Evolutionary conservation across 2,888 invertebrate genomes (phyloP), one percentile per base, ranked within the genome.

Genomic region (Cerceris ruficornis): DNA sequence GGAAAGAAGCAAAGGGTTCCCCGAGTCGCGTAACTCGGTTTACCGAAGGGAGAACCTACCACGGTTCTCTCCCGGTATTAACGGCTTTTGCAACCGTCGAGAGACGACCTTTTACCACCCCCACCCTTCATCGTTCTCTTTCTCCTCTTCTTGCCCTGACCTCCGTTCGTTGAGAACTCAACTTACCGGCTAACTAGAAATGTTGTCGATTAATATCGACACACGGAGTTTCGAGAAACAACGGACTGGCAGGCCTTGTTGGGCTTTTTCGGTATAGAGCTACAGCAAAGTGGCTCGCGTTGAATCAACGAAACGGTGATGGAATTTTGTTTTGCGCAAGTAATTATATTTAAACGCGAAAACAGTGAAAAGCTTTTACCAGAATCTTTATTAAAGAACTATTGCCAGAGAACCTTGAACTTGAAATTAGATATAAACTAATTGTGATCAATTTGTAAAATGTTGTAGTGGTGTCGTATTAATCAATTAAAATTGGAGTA

Each of bases 1-100:
- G 88, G 88, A 91, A 91, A 91, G 91, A 91, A 91, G 91, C 90
- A 91, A 91, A 91, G 91, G 90, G 90, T 91, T 91, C 89, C 83
- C 87, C 88, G 89, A 90, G 89, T 88, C 88, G 89, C 89, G 89
- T 91, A 91, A 90, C 91, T 90, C 88, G 89, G 89, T 90, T 90
- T 90, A 88, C 89, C 84, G 86, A 86, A 88, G 89, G 87, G 86
- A 89, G 86, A 86, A 75, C 83, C 83, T 81, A 73, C 74, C 82
- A 77, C 79, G 75, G 77, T 74, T 83, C 78, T 75, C 87, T 75
- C 28, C 28, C 80, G 75, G 87, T 87, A 88, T 89, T 89, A 89
- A 88, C 89, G 88, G 88, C 89, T 88, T 90, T 89, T 89, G 87
- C 88, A 87, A 88, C 87, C 88, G 86, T 81, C 73, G 85, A 90